phyloP scores from a whole-genome alignment of 2,797 vertebrate genomes.

The Periparus ater region DNA sequence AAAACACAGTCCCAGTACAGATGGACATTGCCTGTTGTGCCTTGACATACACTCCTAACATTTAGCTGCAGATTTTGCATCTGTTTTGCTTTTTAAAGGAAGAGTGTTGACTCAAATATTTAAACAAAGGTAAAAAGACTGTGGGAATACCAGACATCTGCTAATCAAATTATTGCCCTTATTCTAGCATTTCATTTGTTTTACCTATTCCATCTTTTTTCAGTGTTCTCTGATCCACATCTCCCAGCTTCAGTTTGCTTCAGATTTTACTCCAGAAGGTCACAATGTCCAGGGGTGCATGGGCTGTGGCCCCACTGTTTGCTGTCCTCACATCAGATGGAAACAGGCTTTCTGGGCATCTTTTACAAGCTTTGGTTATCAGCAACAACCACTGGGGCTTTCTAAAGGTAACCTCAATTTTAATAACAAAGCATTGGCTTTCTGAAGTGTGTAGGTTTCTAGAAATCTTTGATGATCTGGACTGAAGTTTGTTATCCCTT shows the following conservation, averaged over 20 bases:
- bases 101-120: neutral
- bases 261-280: neutral
- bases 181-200: neutral
- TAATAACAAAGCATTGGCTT: neutral
- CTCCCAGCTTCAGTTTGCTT: neutral
- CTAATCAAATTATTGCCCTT: neutral
- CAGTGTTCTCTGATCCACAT: neutral
- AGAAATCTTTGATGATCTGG: neutral
- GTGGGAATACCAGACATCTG: neutral
- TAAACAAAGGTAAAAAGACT: constrained; percentile 29
- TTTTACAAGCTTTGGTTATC: neutral
- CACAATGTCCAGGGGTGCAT: neutral
- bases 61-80: constrained; percentile 1
- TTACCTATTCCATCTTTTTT: neutral
- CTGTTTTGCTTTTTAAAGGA: constrained; percentile 48
- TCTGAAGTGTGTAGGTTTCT: neutral
- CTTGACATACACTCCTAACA: neutral
- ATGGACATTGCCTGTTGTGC: neutral
- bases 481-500: neutral
- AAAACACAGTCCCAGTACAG: constrained; percentile 1
- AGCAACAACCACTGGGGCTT: neutral
- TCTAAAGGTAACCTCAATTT: neutral
- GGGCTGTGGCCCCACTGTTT: neutral
- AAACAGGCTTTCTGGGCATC: neutral
- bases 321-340: neutral